Base-by-base conservation (phyloP, 2,888 invertebrate species). In the Allacma fusca region DNA sequence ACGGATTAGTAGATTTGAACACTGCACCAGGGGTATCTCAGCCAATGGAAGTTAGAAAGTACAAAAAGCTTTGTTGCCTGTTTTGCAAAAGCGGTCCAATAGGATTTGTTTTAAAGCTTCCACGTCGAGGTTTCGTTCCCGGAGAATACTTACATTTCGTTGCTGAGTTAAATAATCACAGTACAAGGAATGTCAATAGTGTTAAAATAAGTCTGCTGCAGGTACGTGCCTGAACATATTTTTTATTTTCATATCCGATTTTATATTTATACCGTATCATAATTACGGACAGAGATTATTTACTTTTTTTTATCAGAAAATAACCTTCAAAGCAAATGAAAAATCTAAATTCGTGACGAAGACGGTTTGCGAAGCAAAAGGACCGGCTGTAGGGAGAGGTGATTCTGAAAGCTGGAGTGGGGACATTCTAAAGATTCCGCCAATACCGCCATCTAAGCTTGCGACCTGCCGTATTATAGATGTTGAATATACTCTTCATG, bases 1-100 rank as follows among this genome's bases (percentile, higher is more conserved):
- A 94, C 77, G 91, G 93, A 78, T 91, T 92, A 7, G 89, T 95
- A 82, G 95, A 96, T 87, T 89, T 96, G 81, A 96, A 96, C 88
- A 88, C 90, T 79, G 92, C 92, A 87, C 89, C 91, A 23, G 89
- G 91, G 79, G 91, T 92, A 62, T 90, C 90, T 91, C 90, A 91
- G 85, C 91, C 91, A 7, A 89, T 91, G 19, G 90, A 90, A 78
- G 88, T 91, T 84, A 92, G 92, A 85, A 88, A 92, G 84, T 91
- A 91, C 83, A 94, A 93, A 87, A 90, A 91, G 0, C 92, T 94
- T 85, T 92, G 94, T 84, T 94, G 93, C 85, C 90, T 92, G 80
- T 94, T 93, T 85, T 94, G 78, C 26, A 76, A 70, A 26, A 78
- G 76, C 24, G 75, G 78, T 5, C 78, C 78, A 16, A 62, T 76